Conservation (phyloP, 2,797 vertebrate genomes). For the Paratrypauchen microcephalus region DNA sequence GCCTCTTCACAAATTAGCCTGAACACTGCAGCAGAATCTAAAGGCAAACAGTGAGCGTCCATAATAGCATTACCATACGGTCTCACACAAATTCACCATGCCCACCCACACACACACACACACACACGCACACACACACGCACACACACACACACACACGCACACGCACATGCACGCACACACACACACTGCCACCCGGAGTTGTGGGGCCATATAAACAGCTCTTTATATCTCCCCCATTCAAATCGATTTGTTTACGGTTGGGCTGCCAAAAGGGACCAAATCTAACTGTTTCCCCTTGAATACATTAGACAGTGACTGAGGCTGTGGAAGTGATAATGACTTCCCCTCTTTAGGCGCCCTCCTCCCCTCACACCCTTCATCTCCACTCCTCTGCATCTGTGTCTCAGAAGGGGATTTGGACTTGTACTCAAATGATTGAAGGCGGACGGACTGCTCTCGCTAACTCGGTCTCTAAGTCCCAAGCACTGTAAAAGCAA, state of each 20-base stretch:
- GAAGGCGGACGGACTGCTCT: slow-evolving; percentile 59
- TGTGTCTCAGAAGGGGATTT: slow-evolving; percentile 68
- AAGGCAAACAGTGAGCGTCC: slow-evolving; percentile 57
- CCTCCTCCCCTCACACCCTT: slow-evolving; percentile 14
- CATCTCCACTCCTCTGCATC: slow-evolving; percentile 60
- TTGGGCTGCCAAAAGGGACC: slow-evolving; percentile 68
- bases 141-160: slow-evolving; percentile 36
- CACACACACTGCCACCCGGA: slow-evolving; percentile 25
- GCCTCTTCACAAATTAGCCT: slow-evolving; percentile 58
- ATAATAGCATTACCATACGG: slow-evolving; percentile 71
- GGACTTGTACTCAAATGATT: slow-evolving; percentile 61
- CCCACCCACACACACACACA: slow-evolving; percentile 42
- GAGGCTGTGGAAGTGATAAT: slow-evolving; percentile 75
- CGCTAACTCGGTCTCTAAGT: slow-evolving; percentile 23
- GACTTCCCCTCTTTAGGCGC: slow-evolving; percentile 59
- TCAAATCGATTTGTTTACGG: slow-evolving; percentile 75
- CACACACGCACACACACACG: slow-evolving; percentile 56
- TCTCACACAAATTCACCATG: slow-evolving; percentile 61
- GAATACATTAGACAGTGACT: slow-evolving; percentile 71
- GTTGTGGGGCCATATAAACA: slow-evolving; percentile 60
- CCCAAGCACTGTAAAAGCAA: slow-evolving; percentile 56
- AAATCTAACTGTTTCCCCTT: slow-evolving; percentile 74
- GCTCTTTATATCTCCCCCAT: slow-evolving; percentile 68
- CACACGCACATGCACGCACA: slow-evolving; percentile 44
- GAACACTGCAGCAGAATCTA: slow-evolving; percentile 57